Evolutionary conservation across 2,113 vertebrate species (phyloP), one percentile per base, ranked within the genome.

Genomic region (Benthochromis sp.): DNA sequence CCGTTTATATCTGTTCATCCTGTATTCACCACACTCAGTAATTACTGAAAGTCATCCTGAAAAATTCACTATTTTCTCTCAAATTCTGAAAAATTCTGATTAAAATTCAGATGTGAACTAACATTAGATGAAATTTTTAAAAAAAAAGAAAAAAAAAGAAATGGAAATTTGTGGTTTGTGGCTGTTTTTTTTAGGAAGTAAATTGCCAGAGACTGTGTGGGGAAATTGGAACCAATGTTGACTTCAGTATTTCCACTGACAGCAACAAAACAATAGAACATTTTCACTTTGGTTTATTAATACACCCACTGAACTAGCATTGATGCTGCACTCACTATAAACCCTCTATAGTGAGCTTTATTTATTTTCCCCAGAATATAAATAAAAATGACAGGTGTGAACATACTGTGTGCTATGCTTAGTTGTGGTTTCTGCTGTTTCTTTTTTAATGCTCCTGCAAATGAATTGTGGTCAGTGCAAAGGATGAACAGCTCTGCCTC

Each of bases 181-280:
- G 34, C 7, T 38, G 61, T 38, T 66, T 66, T 66, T 66, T 66
- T 38, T 17, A 63, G 17, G 34, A 66, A 38, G 34, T 38, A 66
- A 66, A 66, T 38, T 66, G 19, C 63, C 34, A 43, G 66, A 43
- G 12, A 38, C 34, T 6, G n/a, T 43, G 69, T 17, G 40, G 4
- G 38, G 4, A 71, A 71, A 24, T 63, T 63, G 66, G 38, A 71
- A 71, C 8, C 13, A 73, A 16, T 73, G 63, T 40, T 43, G 21
- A 45, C 40, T 73, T 73, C 40, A 73, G 69, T 73, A 24, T 73
- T 16, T 73, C 40, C 38, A 71, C 31, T 73, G 69, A 73, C 40
- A 73, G 38, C 2, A 4, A 45, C 21, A 73, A 73, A 73, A 45
- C 9, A 1, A 45, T 27, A 45, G 38, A 73, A 45, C 40, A 27